Evolutionary conservation across 1,140 invertebrate species (phyloP), one percentile per base, ranked within the genome.

Genomic region (Bombus picipes): DNA sequence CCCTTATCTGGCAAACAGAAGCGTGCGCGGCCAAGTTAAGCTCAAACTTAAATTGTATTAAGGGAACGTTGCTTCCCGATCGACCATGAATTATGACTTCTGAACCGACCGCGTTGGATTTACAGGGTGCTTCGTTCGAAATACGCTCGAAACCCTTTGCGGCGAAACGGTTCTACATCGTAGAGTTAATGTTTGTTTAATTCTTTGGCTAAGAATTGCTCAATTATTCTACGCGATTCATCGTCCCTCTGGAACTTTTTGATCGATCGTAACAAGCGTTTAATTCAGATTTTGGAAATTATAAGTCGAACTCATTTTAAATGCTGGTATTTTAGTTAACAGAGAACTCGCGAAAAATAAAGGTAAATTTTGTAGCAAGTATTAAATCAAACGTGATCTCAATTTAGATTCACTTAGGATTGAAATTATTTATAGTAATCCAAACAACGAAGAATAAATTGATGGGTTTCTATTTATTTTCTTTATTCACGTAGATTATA

Each of bases 1-100:
- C 98, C 92, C 97, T 97, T 66, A 99, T 97, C 97, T 98, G 92
- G 2, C 41, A 74, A 78, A 86, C 37, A 87, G 79, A 84, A 53
- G 65, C 71, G 6, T 6, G 53, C 53, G 71, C 37, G 25, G 13
- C 34, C 10, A 22, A 83, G 71, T 87, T 80, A 74, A 68, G 83
- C 77, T 81, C 32, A 28, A 84, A 82, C 62, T 84, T 79, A 73
- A 79, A 70, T 76, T 34, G 76, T 28, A 65, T 59, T 39, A 80
- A 71, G 39, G 53, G 22, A 47, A 34, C 34, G 25, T 18, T 22
- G 34, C 13, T 39, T 32, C n/a, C 28, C 32, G 18, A 65, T 66
- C 43, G 43, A 34, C 68, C 74, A n/a, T 37, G 74, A 70, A 66
- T 57, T 39, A 37, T 66, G 57, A 8, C 41, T 53, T 47, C 32